Conservation (phyloP, 2,797 vertebrate genomes). For the Hozukius guyotensis region DNA sequence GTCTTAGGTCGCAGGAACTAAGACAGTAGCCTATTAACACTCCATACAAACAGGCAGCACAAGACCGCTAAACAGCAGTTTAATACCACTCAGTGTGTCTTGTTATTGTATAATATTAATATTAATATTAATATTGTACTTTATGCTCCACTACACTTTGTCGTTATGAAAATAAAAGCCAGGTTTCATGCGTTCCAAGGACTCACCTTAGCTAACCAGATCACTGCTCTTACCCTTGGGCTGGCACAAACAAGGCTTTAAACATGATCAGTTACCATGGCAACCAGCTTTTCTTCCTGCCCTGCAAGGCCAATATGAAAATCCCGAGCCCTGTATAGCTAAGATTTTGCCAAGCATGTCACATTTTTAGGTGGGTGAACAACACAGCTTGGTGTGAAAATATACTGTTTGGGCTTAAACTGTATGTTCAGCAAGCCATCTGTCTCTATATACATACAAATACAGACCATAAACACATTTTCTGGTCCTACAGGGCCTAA, state of each 20-base stretch:
- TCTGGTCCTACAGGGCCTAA: not conserved
- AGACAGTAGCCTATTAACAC: too few species aligned
- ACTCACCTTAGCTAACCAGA: constrained; percentile 14
- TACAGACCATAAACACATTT: not conserved
- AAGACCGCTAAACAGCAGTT: not conserved
- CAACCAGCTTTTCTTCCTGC: constrained; percentile 14
- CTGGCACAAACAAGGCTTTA: constrained; percentile 15
- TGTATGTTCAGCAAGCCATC: not conserved
- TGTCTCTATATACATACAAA: not conserved
- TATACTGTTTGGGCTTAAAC: not conserved
- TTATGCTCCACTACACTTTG: not conserved
- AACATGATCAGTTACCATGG: constrained; percentile 38
- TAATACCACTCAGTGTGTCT: not conserved
- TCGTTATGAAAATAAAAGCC: not conserved
- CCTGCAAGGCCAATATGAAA: not conserved
- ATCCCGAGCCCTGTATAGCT: not conserved
- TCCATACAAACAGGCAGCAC: rapidly evolving
- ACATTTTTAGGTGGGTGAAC: not conserved
- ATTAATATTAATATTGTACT: too few species aligned
- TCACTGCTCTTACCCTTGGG: constrained; percentile 1
- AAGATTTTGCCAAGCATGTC: not conserved
- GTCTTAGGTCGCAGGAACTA: constrained; percentile 10
- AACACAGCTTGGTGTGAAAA: not conserved
- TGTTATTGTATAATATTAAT: too few species aligned
- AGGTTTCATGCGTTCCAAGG: not conserved